Evolutionary conservation across 2,888 invertebrate species (phyloP), one percentile per base, ranked within the genome.

Genomic region (Pristionchus arcanus): DNA sequence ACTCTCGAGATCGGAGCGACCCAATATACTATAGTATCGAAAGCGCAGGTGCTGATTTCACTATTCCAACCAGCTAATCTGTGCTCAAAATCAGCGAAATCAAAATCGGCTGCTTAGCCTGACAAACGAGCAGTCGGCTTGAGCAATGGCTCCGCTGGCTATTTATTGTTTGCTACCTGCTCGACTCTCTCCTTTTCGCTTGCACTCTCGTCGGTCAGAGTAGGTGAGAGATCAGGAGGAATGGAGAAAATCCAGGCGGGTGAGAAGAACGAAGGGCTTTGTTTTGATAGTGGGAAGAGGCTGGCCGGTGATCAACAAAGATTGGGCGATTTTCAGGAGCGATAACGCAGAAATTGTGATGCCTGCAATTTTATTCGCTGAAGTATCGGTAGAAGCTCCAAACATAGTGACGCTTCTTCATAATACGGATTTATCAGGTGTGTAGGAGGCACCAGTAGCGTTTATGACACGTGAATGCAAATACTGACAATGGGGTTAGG

Each of bases 41-140:
- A n/a, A n/a, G 25, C 2, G 42, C 42, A 42, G 11, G 42, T 1
- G 13, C 42, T 7, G 42, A 49, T 49, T 49, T 49, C 42, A 49
- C 42, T 49, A 9, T 9, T 49, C 42, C 42, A 49, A 13, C 11
- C 42, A 49, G 42, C n/a, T 7, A 49, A 9, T 49, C 4, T 11
- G 11, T 7, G 42, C 3, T 1, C 42, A 49, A 13, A 49, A 49
- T 49, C 42, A 49, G 11, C 9, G 25, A 25, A 68, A 7, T 25
- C 68, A 31, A 28, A 68, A 68, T 68, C 1, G n/a, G 0, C 25
- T 28, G 28, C n/a, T 11, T 15, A 21, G 37, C 11, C 74, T 74
- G 74, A 74, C 74, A 74, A 74, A 74, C 74, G 74, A 74, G 21
- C 37, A 74, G 74, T 21, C 74, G 74, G 21, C 74, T 74, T 74